phyloP scores from a whole-genome alignment of 2,113 vertebrate genomes.

The Petrocephalus zakoni region DNA sequence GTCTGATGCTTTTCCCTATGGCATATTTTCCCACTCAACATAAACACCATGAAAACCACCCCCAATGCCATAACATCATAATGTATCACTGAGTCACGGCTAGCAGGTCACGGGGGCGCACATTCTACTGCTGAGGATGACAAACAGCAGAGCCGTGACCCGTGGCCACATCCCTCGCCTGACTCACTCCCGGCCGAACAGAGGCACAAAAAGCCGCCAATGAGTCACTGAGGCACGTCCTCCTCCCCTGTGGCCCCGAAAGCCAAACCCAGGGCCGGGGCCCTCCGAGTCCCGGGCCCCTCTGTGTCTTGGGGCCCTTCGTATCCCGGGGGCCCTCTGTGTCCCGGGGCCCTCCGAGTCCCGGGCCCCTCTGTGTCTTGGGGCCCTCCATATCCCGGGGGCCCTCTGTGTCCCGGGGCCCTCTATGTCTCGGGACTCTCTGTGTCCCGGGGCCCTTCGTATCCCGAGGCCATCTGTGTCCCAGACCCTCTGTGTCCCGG shows the following conservation, averaged over 20 bases:
- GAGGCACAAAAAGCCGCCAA: slow-evolving; percentile 27
- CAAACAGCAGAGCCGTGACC: neutral
- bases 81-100: neutral
- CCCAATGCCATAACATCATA: neutral
- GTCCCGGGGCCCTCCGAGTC: no score
- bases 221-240: slow-evolving; percentile 34
- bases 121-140: neutral
- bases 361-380: no score
- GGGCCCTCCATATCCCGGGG: no score
- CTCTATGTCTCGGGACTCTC: no score
- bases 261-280: neutral
- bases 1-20: neutral
- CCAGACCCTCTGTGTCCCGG: no score
- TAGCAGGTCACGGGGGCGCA: neutral
- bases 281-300: neutral
- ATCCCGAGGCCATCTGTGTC: neutral
- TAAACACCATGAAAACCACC: neutral
- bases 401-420: no score
- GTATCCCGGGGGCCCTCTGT: no score
- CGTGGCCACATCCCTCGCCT: neutral
- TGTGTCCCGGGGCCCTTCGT: no score
- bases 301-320: no score
- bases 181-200: slow-evolving; percentile 34
- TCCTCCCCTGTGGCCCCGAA: neutral
- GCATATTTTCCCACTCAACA: neutral